Base-by-base conservation (phyloP, 2,888 invertebrate genomes). In the Ptychoptera contaminata region DNA sequence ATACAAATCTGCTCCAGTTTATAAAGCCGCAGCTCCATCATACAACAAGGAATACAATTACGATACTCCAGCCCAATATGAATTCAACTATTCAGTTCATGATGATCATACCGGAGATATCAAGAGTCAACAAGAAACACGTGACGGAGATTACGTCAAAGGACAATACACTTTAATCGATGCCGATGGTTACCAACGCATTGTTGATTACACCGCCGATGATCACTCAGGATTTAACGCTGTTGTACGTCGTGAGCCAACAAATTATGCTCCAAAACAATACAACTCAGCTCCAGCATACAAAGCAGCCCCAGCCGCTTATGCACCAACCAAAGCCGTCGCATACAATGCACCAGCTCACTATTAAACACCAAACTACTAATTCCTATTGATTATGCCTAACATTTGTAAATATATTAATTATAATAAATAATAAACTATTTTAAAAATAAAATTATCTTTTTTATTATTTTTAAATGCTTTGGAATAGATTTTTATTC, bases 221-320 rank as follows among this genome's bases (percentile, higher is more conserved):
- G 59, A 65, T n/a, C 66, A 67, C 51, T 66, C 58, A 47, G 72
- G 72, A 45, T 72, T 72, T 59, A 68, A 71, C 54, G 72, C 72
- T 5, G 55, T 70, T 36, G 72, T 72, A 2, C 63, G 62, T 46
- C 68, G 67, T 36, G 68, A 70, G 52, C 67, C 68, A 11, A 63
- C 65, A 2, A 50, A 58, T 44, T 23, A 23, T 23, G 23, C 23
- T 23, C 23, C 23, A 32, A 32, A 32, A 32, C 29, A 15, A 30
- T 9, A 40, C 8, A 6, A 40, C 15, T 8, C 10, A 14, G 14
- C 15, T 10, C 38, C 38, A 23, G 63, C 59, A 3, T 63, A 65
- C 0, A 62, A 64, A 51, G 57, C 63, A 9, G 63, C 65, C 45
- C 51, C 53, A 16, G 53, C 61, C 41, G 63, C 59, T 3, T 63